Percentiles rank a stretch among this genome's conserved stretches.
phyloP scores from a whole-genome alignment of 2,113 vertebrate genomes.

The Gymnobelideus leadbeateri region DNA sequence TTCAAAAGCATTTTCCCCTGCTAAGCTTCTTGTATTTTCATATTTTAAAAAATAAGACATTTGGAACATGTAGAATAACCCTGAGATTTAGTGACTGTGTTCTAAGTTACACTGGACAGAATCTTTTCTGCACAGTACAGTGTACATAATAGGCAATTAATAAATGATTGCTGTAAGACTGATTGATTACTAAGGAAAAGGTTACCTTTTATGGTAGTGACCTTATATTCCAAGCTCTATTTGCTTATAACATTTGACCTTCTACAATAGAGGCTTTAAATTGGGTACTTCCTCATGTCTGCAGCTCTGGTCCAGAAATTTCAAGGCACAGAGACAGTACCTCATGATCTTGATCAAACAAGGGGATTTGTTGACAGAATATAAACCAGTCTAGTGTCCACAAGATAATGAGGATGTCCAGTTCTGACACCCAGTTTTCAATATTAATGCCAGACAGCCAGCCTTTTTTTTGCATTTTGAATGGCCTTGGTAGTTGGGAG shows the following conservation, averaged over 20 bases:
- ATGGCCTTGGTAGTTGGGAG: neutral
- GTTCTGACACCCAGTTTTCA: neutral
- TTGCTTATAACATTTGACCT: neutral
- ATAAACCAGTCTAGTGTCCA: neutral
- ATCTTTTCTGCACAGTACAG: neutral
- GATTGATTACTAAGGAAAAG: neutral
- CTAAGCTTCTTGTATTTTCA: neutral
- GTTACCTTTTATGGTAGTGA: neutral
- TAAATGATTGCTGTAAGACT: neutral
- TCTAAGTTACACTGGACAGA: neutral
- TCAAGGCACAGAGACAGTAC: neutral
- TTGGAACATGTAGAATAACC: neutral
- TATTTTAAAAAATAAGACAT: neutral
- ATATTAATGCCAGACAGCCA: no score
- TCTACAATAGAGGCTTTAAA: neutral
- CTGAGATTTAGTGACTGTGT: neutral
- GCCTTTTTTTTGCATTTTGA: neutral
- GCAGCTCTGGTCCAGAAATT: neutral
- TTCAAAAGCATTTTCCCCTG: neutral
- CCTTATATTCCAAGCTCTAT: neutral
- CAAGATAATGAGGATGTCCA: neutral
- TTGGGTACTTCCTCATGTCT: neutral
- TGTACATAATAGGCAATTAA: neutral
- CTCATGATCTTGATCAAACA: neutral
- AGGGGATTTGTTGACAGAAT: neutral